Evolutionary conservation across 2,797 vertebrate genomes (phyloP).

Genomic region (Stomatorhinus walkeri): DNA sequence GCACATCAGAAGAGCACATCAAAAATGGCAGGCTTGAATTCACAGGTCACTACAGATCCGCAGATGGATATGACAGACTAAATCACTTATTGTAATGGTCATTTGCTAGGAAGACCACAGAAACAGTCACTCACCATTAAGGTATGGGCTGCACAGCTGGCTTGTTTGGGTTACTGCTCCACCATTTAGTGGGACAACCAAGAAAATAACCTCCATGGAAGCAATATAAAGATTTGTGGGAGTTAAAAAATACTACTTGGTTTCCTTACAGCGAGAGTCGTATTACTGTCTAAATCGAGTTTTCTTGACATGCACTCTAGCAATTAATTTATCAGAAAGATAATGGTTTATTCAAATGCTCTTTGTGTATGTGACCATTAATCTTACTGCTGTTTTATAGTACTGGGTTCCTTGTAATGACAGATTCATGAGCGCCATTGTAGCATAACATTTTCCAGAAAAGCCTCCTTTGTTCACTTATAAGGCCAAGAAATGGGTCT

Average conservation of each 20-base stretch:
- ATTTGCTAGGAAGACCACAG: neutral
- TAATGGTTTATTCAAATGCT: neutral
- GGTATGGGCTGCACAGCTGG: neutral
- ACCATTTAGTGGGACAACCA: neutral
- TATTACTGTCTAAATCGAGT: neutral
- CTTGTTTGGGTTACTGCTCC: neutral
- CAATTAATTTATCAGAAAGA: neutral
- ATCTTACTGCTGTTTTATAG: neutral
- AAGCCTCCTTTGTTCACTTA: neutral
- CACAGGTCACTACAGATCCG: neutral
- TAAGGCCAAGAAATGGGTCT: neutral
- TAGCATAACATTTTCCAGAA: neutral
- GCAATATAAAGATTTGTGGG: neutral
- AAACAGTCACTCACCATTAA: neutral
- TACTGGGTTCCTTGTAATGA: neutral
- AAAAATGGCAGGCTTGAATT: neutral
- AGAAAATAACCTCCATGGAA: neutral
- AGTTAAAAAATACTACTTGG: neutral
- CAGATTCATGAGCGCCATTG: neutral
- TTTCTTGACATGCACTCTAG: neutral
- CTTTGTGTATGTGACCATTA: neutral
- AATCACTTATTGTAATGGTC: neutral
- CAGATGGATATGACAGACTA: neutral
- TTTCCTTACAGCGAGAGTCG: neutral
- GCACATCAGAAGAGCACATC: neutral